Conservation (phyloP, 2,888 invertebrate species). For the Galerucella nymphaeae region DNA sequence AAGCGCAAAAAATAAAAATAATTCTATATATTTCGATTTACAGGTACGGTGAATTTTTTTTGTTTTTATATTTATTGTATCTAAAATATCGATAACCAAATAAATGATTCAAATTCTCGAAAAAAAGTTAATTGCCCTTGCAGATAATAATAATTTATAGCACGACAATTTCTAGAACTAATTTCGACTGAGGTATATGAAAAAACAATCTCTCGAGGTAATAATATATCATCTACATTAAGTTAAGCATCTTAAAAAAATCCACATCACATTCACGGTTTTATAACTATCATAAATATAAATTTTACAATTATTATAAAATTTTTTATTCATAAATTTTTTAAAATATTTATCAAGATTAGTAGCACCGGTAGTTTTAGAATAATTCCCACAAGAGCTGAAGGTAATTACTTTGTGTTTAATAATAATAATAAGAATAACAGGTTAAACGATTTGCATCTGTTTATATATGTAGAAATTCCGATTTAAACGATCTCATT, state of each 20-base stretch:
- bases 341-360: neutral
- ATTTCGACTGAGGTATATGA: neutral
- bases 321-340: neutral
- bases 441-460: conserved; percentile 43
- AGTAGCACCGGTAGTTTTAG: neutral
- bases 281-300: neutral
- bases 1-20: too few relatives aligned
- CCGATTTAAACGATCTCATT: conserved; percentile 47
- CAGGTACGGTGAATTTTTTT: too few relatives aligned
- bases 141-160: neutral
- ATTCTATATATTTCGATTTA: too few relatives aligned
- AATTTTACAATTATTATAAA: neutral
- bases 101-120: too few relatives aligned
- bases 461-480: conserved; percentile 34
- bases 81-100: too few relatives aligned
- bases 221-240: neutral
- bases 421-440: neutral
- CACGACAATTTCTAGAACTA: neutral
- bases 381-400: neutral
- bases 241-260: neutral
- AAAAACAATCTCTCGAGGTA: neutral
- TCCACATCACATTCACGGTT: neutral
- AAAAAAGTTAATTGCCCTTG: neutral
- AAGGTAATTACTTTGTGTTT: neutral
- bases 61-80: too few relatives aligned